These are phyloP conservation scores for Pangasius macronema DNA, from an alignment of 2,797 vertebrate genomes.

Conservation along the genomic window DNA sequence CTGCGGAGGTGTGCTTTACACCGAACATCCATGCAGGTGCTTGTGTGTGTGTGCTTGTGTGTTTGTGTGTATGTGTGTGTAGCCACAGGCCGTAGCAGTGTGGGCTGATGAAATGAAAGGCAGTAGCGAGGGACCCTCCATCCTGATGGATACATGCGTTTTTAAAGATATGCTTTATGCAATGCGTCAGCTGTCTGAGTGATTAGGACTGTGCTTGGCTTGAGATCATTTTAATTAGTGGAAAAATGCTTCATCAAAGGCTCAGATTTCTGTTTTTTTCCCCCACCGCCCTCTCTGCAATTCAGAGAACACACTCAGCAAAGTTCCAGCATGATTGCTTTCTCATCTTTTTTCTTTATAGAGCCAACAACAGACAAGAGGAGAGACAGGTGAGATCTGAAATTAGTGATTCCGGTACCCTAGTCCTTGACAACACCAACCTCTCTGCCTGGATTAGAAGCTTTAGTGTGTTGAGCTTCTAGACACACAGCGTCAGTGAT, in stretches of 20 bases:
- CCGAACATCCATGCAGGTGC: constrained; percentile 30
- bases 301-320: constrained; percentile 7
- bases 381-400: constrained; percentile 24
- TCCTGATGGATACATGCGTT: constrained; percentile 63
- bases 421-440: too few species aligned
- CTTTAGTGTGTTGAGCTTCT: neutral
- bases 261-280: constrained; percentile 43
- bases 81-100: constrained; percentile 61
- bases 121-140: constrained; percentile 57
- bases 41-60: constrained; percentile 28
- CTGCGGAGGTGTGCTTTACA: constrained; percentile 50
- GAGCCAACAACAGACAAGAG: neutral
- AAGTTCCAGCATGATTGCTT: constrained; percentile 6
- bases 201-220: constrained; percentile 73
- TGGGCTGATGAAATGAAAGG: constrained; percentile 67
- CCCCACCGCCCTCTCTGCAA: constrained; percentile 6
- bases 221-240: constrained; percentile 67
- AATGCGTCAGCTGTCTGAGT: constrained; percentile 70
- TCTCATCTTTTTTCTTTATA: neutral
- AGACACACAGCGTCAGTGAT: neutral
- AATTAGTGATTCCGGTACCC: constrained; percentile 26
- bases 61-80: constrained; percentile 38
- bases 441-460: neutral
- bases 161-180: constrained; percentile 70
- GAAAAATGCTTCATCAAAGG: constrained; percentile 70